These are phyloP conservation scores for Cephus pulcher DNA, from an alignment of 2,888 invertebrate species.

Conservation along the genomic window DNA sequence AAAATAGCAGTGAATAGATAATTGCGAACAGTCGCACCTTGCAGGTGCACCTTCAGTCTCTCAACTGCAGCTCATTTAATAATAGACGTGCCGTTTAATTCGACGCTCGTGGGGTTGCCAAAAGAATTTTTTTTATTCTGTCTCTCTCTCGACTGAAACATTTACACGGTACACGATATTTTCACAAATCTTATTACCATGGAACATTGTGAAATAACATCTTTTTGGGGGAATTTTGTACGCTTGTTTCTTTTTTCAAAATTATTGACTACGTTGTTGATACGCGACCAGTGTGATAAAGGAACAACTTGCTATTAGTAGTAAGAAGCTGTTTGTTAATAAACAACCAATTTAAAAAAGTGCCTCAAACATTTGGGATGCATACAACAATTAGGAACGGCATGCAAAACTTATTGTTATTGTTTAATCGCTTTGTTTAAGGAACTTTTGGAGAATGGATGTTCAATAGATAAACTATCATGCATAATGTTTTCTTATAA, in stretches of 20 bases:
- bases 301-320: not conserved
- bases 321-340: not conserved
- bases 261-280: not conserved
- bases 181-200: not conserved
- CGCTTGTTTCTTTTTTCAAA: not conserved
- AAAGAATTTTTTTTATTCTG: not conserved
- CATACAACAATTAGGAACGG: not conserved
- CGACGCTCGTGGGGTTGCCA: not conserved
- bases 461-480: not conserved
- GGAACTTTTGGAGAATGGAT: not conserved
- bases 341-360: not conserved
- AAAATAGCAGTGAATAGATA: not conserved
- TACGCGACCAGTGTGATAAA: not conserved
- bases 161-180: not conserved
- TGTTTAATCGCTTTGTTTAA: too few relatives aligned
- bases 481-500: not conserved
- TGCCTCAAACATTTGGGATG: not conserved
- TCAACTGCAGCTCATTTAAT: slow-evolving; percentile 1
- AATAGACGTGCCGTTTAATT: not conserved
- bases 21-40: not conserved
- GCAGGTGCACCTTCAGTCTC: not conserved
- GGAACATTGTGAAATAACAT: not conserved
- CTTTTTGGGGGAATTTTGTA: not conserved
- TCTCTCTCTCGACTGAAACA: not conserved
- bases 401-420: too few relatives aligned